Percentiles rank a stretch among this genome's conserved stretches.
These are phyloP conservation scores for Nipponia nippon DNA, from an alignment of 2,113 vertebrate genomes.

Conservation along the genomic window DNA sequence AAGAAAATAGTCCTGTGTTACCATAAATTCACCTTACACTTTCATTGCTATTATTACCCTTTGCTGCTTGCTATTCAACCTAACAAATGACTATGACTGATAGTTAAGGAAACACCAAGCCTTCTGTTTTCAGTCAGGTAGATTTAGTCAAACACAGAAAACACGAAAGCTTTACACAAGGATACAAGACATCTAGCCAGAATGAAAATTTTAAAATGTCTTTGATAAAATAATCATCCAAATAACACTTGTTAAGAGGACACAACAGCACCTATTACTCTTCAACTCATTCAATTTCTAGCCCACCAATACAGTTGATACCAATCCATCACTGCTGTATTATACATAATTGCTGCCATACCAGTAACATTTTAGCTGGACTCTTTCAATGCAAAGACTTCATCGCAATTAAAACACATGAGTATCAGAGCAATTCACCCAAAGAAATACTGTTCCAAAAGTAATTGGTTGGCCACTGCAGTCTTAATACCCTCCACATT, in stretches of 20 bases:
- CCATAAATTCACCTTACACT: background rate
- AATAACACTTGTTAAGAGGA: background rate
- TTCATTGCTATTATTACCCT: background rate
- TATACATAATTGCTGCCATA: background rate
- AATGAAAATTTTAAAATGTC: background rate
- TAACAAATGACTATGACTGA: background rate
- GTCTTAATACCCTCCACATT: background rate
- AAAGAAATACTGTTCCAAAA: background rate
- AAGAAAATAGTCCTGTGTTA: background rate
- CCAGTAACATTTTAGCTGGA: background rate
- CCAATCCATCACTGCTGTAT: background rate
- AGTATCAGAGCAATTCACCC: background rate
- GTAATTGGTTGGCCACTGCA: background rate
- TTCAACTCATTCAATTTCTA: background rate
- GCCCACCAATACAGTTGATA: background rate
- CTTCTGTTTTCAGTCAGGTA: background rate
- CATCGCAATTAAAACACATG: background rate
- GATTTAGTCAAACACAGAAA: background rate
- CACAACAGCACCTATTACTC: background rate
- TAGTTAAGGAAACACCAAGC: background rate
- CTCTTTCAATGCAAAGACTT: background rate
- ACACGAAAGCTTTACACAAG: background rate
- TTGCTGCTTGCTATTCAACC: background rate
- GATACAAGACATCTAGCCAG: background rate
- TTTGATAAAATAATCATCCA: background rate